A percentile compares a stretch with the other conserved stretches of the same genome.
Conservation (phyloP, 2,888 invertebrate genomes). For the Parnassius mnemosyne region DNA sequence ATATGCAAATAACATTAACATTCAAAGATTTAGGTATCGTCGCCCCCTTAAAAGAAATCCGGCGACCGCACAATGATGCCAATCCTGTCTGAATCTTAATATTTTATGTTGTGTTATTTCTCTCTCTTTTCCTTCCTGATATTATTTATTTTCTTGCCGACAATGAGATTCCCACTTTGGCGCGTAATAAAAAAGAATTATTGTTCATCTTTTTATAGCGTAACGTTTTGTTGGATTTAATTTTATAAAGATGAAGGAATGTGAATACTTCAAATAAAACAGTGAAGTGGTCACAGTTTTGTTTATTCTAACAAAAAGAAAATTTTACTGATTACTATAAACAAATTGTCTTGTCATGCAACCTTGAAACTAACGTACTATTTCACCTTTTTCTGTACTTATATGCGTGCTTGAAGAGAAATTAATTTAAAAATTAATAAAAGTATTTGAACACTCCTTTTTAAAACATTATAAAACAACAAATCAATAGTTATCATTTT, state of each 20-base stretch:
- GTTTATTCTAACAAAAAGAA: too few relatives aligned
- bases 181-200: slow-evolving; percentile 80
- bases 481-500: too few relatives aligned
- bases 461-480: too few relatives aligned
- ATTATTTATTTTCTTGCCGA: slow-evolving; percentile 78
- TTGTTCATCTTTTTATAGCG: slow-evolving; percentile 78
- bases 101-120: slow-evolving; percentile 80
- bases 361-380: too few relatives aligned
- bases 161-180: slow-evolving; percentile 80
- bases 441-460: too few relatives aligned
- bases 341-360: too few relatives aligned
- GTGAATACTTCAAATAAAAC: slow-evolving; percentile 38
- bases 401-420: too few relatives aligned
- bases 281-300: too few relatives aligned
- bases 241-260: slow-evolving; percentile 66
- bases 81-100: slow-evolving; percentile 80
- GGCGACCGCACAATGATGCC: slow-evolving; percentile 77
- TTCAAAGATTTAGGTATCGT: slow-evolving; percentile 72
- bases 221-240: slow-evolving; percentile 72
- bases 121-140: slow-evolving; percentile 76
- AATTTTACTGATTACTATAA: too few relatives aligned
- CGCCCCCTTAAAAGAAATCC: slow-evolving; percentile 68
- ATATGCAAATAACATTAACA: slow-evolving; percentile 80
- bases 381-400: too few relatives aligned
- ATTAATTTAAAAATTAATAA: too few relatives aligned